Evolutionary conservation across 2,888 invertebrate genomes (phyloP).

Genomic region (Pachycephus smyrnensis): DNA sequence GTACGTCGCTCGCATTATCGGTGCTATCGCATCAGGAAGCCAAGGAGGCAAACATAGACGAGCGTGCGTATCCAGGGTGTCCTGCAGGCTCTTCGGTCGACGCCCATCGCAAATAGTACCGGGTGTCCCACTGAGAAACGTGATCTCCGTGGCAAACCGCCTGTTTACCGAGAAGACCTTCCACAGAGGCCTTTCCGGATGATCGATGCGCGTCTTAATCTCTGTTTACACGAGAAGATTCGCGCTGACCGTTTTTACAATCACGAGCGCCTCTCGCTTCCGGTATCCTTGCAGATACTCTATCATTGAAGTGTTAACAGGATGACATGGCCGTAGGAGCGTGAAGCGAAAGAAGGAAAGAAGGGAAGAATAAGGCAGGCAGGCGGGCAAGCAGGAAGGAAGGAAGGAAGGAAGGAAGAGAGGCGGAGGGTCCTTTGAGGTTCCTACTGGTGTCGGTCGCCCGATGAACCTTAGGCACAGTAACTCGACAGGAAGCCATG

Average conservation of each 20-base stretch:
- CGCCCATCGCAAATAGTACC: constrained; percentile 52
- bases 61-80: constrained; percentile 45
- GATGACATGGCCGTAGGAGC: background rate
- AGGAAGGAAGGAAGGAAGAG: background rate
- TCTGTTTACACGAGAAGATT: constrained; percentile 34
- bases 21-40: constrained; percentile 44
- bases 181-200: constrained; percentile 42
- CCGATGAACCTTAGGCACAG: background rate
- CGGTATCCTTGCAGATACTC: background rate
- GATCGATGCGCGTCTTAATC: constrained; percentile 59
- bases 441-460: background rate
- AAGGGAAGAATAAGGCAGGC: background rate
- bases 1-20: constrained; percentile 30
- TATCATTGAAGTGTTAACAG: background rate
- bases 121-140: constrained; percentile 51
- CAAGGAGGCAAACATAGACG: constrained; percentile 26
- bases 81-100: constrained; percentile 34
- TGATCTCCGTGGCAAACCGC: constrained; percentile 62
- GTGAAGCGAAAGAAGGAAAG: background rate
- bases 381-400: too few species aligned
- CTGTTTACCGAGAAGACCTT: constrained; percentile 54
- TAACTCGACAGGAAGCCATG: constrained; percentile 46
- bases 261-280: background rate
- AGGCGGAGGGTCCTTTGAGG: background rate
- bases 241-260: background rate